Evolutionary conservation across 2,797 vertebrate genomes (phyloP).

Genomic region (Muscicapa comitata): DNA sequence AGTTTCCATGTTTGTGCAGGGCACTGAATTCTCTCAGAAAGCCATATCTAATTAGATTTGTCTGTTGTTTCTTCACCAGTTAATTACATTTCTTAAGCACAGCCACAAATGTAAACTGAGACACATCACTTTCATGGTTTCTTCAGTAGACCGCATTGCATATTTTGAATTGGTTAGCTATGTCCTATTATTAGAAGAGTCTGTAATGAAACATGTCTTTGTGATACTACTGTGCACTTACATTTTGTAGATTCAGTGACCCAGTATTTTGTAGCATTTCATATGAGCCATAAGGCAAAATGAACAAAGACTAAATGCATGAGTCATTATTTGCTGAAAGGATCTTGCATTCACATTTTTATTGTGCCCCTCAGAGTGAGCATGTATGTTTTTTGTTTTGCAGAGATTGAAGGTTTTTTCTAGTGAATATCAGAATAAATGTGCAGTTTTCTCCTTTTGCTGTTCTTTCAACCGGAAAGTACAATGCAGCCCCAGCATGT

Average conservation of each 20-base stretch:
- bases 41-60: not conserved
- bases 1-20: not conserved
- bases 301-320: constrained; percentile 42
- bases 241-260: constrained; percentile 55
- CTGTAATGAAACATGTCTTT: not conserved
- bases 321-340: constrained; percentile 49
- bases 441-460: constrained; percentile 33
- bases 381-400: not conserved
- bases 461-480: constrained; percentile 32
- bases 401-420: not conserved
- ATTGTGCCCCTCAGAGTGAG: not conserved
- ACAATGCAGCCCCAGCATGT: constrained; percentile 29
- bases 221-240: not conserved
- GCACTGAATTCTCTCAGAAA: not conserved
- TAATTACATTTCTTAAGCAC: not conserved
- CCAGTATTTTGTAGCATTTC: constrained; percentile 33
- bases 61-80: not conserved
- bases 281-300: not conserved
- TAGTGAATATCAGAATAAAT: constrained; percentile 26
- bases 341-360: not conserved
- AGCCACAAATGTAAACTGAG: not conserved
- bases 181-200: not conserved
- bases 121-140: not conserved
- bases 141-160: not conserved
- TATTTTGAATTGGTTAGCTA: not conserved